Conservation (phyloP, 2,797 vertebrate genomes). For the Heteromormyrus szaboi region DNA sequence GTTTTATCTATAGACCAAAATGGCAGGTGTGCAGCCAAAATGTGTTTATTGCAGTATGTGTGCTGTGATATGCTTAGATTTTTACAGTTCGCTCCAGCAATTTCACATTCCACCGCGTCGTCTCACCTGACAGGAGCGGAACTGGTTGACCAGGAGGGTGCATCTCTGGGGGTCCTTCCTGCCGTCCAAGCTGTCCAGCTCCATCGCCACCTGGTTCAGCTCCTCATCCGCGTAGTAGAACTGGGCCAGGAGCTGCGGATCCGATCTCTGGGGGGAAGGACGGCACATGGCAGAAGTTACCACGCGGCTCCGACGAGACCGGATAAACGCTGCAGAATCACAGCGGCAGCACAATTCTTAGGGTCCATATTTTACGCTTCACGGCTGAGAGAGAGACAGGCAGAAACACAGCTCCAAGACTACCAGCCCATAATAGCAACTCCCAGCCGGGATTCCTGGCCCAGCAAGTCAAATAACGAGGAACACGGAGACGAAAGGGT, state of each 20-base stretch:
- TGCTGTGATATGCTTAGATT: background rate
- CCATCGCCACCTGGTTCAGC: slow-evolving; percentile 90
- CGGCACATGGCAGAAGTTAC: background rate
- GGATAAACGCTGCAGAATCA: background rate
- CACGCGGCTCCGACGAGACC: background rate
- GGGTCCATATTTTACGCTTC: background rate
- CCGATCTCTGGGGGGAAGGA: slow-evolving; percentile 72
- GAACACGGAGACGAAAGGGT: background rate
- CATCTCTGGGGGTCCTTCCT: slow-evolving; percentile 95
- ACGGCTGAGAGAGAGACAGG: background rate
- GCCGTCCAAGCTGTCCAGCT: slow-evolving; percentile 92
- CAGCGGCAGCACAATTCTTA: background rate
- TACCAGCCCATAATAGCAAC: background rate
- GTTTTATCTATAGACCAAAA: background rate
- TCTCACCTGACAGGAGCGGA: slow-evolving; percentile 91
- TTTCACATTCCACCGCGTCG: background rate
- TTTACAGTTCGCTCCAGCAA: background rate
- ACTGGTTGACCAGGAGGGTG: slow-evolving; percentile 92
- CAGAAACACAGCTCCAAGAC: background rate
- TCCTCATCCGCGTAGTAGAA: slow-evolving; percentile 98
- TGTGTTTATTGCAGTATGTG: background rate
- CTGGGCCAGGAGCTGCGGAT: slow-evolving; percentile 92
- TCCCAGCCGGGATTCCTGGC: background rate
- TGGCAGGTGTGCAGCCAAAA: background rate
- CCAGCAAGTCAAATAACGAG: background rate